phyloP scores from a whole-genome alignment of 2,113 vertebrate genomes.

The Eolophus roseicapilla region DNA sequence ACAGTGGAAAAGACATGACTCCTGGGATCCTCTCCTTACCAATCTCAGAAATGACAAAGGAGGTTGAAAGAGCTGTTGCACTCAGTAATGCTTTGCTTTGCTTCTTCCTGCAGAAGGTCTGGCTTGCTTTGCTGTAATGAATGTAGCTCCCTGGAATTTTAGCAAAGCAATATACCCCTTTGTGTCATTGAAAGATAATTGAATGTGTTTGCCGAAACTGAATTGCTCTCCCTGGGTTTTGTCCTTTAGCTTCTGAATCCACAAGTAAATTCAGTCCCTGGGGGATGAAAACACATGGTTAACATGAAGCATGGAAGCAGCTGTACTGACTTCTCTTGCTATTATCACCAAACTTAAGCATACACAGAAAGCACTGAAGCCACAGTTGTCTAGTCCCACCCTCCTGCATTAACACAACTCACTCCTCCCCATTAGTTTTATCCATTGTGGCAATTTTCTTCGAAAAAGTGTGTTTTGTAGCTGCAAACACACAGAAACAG shows the following conservation, averaged over 20 bases:
- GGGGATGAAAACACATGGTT: rapidly evolving
- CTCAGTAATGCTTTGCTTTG: background rate
- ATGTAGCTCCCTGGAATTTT: background rate
- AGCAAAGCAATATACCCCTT: background rate
- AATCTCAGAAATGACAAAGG: background rate
- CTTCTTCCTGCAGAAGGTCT: background rate
- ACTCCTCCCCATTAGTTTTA: background rate
- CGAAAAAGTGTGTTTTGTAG: background rate
- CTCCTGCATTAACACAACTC: background rate
- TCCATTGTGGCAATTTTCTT: background rate
- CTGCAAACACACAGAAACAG: background rate
- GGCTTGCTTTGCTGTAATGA: background rate
- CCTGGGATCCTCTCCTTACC: background rate
- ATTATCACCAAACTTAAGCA: background rate
- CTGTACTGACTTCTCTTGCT: background rate
- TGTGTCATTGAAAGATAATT: background rate
- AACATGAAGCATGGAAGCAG: background rate
- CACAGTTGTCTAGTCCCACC: background rate
- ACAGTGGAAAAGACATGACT: background rate
- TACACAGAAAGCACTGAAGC: rapidly evolving
- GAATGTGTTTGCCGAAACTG: background rate
- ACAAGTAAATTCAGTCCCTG: background rate
- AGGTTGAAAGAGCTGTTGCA: background rate
- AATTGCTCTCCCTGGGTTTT: background rate
- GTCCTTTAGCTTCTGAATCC: background rate